Base-by-base conservation (phyloP, 37 sponge, comb jelly and placozoan genomes). In the Corticium candelabrum region DNA sequence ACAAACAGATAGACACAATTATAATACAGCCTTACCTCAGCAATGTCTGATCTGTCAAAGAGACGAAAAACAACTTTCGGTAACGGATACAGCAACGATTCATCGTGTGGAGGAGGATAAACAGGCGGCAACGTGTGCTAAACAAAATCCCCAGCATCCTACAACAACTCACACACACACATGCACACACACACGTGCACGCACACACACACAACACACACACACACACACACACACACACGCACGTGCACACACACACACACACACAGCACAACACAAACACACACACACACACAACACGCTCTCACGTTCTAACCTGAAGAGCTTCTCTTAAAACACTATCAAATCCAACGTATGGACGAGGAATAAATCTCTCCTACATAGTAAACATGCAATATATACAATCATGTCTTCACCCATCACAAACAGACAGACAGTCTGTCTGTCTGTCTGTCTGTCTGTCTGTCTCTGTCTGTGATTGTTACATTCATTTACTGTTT, bases 81-180 rank as follows among this genome's bases (percentile, higher is more conserved):
- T 27, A 90, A 40, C 7, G 93, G 93, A 75, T 92, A 96, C 74
- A 84, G 34, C 3, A 82, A 83, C 77, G 86, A 84, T 36, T 79
- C 83, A 1, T 84, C 80, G 85, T 96, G 93, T 21, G 68, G 72
- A 3, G 97, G 93, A 32, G 91, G 75, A 41, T 39, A 74, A 50
- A 96, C 76, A 32, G 39, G 67, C 2, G 88, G 89, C 1, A 96
- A 75, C 1, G 88, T 76, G 76, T 96, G 97, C 88, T 96, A 82
- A 4, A 83, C 35, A 1, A 74, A 79, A n/a, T n/a, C n/a, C n/a
- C n/a, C n/a, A n/a, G n/a, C n/a, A n/a, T n/a, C n/a, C n/a, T n/a
- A n/a, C n/a, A n/a, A n/a, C n/a, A n/a, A n/a, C n/a, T n/a, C n/a
- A n/a, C n/a, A n/a, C n/a, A n/a, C n/a, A n/a, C n/a, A n/a, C n/a